A percentile compares a stretch with the other conserved stretches of the same genome.
These are phyloP conservation scores for Clepsis dumicolana DNA, from an alignment of 2,888 invertebrate species.

Conservation along the genomic window DNA sequence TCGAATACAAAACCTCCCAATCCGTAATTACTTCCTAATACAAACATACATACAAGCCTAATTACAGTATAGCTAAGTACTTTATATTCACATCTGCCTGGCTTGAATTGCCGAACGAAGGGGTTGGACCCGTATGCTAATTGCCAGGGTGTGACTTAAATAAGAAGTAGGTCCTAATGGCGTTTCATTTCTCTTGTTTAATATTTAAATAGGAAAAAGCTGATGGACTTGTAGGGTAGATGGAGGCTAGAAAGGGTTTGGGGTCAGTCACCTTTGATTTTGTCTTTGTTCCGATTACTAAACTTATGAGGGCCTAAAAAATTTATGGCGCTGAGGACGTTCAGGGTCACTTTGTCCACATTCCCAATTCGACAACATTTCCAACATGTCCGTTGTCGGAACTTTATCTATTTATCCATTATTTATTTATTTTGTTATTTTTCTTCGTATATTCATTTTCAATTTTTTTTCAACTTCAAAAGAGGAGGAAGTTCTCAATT, in stretches of 20 bases:
- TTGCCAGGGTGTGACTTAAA: constrained; percentile 58
- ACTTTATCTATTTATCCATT: too few species aligned
- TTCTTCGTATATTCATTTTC: too few species aligned
- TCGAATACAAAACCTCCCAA: constrained; percentile 30
- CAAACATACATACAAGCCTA: constrained; percentile 27
- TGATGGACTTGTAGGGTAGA: constrained; percentile 14
- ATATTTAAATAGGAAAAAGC: constrained; percentile 37
- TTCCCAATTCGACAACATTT: too few species aligned
- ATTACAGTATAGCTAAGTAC: constrained; percentile 38
- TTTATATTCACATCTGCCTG: constrained; percentile 47
- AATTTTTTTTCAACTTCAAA: too few species aligned
- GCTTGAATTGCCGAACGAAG: constrained; percentile 55
- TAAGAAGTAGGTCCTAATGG: constrained; percentile 52
- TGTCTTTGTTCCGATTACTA: too few species aligned
- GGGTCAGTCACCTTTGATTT: constrained; percentile 10
- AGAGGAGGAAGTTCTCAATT: too few species aligned
- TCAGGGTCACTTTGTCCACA: too few species aligned
- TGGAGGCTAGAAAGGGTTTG: constrained; percentile 16
- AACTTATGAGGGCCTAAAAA: too few species aligned
- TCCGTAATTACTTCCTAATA: constrained; percentile 39
- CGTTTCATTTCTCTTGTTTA: constrained; percentile 42
- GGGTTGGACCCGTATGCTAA: constrained; percentile 57
- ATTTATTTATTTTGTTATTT: too few species aligned
- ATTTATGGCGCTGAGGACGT: too few species aligned
- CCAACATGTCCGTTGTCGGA: too few species aligned